A percentile compares a stretch with the other conserved stretches of the same genome.
Evolutionary conservation across 2,113 vertebrate genomes (phyloP).

Genomic region (Rhizomys pruinosus): DNA sequence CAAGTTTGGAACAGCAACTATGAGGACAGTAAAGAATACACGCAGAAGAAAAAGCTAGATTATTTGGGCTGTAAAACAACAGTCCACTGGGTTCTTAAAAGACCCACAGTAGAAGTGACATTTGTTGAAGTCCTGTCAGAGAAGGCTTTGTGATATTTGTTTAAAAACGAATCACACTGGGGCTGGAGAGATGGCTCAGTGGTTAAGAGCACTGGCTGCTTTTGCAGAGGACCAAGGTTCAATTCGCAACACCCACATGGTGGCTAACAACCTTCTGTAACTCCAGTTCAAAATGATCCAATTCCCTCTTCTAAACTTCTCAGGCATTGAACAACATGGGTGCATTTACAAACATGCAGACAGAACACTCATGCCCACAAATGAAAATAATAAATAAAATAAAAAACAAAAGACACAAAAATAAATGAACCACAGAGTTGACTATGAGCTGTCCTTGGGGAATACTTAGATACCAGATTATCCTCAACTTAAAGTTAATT

Average conservation of each 20-base stretch:
- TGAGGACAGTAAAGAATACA: not conserved
- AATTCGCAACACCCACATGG: too few relatives aligned
- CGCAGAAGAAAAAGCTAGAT: not conserved
- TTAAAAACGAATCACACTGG: constrained; percentile 53
- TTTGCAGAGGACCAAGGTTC: too few relatives aligned
- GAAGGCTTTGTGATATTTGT: constrained; percentile 38
- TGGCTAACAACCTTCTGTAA: too few relatives aligned
- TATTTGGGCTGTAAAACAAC: constrained; percentile 23
- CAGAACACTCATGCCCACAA: too few relatives aligned
- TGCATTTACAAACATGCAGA: too few relatives aligned
- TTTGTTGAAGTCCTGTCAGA: not conserved
- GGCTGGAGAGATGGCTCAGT: too few relatives aligned
- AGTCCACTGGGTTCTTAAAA: constrained; percentile 39
- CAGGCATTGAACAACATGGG: too few relatives aligned
- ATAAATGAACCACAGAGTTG: constrained; percentile 22
- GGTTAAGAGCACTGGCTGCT: too few relatives aligned
- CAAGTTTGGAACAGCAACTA: constrained; percentile 12
- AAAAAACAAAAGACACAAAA: too few relatives aligned
- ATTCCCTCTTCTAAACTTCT: too few relatives aligned
- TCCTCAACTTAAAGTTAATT: constrained; percentile 60
- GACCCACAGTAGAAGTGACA: not conserved
- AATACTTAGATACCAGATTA: constrained; percentile 28
- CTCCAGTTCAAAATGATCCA: too few relatives aligned
- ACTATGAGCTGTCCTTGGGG: not conserved
- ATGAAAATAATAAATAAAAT: too few relatives aligned